Conservation (phyloP, 2,888 invertebrate species). For the Sphinx pinastri region DNA sequence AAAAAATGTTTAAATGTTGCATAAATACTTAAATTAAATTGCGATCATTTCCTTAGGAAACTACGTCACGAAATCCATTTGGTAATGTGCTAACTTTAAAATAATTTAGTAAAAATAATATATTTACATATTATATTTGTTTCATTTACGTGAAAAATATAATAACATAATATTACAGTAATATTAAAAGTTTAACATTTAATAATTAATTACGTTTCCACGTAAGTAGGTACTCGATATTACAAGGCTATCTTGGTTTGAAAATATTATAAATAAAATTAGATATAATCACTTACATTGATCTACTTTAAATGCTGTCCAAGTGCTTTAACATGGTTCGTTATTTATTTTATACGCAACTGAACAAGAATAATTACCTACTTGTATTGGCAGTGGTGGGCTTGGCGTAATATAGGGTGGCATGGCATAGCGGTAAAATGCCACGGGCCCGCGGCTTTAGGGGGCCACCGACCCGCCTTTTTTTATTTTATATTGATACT, state of each 20-base stretch:
- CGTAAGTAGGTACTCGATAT: constrained; percentile 21
- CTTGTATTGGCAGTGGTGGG: too few relatives aligned
- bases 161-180: not conserved
- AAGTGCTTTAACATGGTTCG: constrained; percentile 30
- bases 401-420: too few relatives aligned
- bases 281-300: too few relatives aligned
- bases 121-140: not conserved
- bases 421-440: too few relatives aligned
- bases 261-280: too few relatives aligned
- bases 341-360: too few relatives aligned
- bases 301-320: constrained; percentile 42
- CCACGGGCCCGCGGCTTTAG: too few relatives aligned
- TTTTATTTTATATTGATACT: too few relatives aligned
- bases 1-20: not conserved
- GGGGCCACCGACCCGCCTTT: too few relatives aligned
- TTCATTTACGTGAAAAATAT: not conserved
- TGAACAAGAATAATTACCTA: too few relatives aligned
- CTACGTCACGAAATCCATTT: not conserved
- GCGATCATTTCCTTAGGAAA: not conserved
- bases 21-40: not conserved
- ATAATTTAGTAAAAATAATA: not conserved
- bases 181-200: constrained; percentile 19
- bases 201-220: constrained; percentile 23
- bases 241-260: not conserved
- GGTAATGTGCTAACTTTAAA: not conserved